Conservation (phyloP, 2,113 vertebrate genomes). For the Sceloporus undulatus region DNA sequence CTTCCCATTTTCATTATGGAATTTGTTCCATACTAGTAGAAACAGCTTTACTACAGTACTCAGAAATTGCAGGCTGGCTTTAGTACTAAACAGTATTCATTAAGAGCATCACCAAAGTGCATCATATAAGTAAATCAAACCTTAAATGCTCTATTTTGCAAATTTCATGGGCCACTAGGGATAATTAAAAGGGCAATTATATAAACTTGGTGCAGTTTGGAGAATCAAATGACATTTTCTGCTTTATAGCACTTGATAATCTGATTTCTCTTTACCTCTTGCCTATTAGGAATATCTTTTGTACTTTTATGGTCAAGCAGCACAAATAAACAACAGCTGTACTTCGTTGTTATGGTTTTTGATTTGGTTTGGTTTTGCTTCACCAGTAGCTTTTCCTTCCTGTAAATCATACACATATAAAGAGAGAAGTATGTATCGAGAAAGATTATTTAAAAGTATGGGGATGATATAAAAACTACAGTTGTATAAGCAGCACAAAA, state of each 20-base stretch:
- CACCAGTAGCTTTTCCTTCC: conserved; percentile 41
- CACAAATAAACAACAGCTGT: conserved; percentile 75
- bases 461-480: conserved; percentile 56
- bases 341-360: conserved; percentile 54
- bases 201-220: conserved; percentile 85
- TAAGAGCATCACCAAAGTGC: conserved; percentile 83
- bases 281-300: conserved; percentile 64
- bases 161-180: conserved; percentile 88
- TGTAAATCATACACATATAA: conserved; percentile 48
- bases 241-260: conserved; percentile 83
- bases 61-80: conserved; percentile 73
- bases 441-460: conserved; percentile 2
- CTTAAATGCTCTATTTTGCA: conserved; percentile 84
- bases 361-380: conserved; percentile 42
- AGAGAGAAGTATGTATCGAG: conserved; percentile 59
- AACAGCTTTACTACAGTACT: conserved; percentile 66
- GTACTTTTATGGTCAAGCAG: conserved; percentile 72
- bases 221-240: conserved; percentile 89
- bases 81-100: conserved; percentile 83
- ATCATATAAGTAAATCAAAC: conserved; percentile 87
- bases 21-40: conserved; percentile 12
- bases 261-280: conserved; percentile 66
- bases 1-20: conserved; percentile 43
- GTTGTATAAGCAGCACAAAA: conserved; percentile 60
- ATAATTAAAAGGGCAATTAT: conserved; percentile 90